These are phyloP conservation scores for Rhamphomyia laevipes DNA, from an alignment of 2,888 invertebrate species.

Conservation along the genomic window DNA sequence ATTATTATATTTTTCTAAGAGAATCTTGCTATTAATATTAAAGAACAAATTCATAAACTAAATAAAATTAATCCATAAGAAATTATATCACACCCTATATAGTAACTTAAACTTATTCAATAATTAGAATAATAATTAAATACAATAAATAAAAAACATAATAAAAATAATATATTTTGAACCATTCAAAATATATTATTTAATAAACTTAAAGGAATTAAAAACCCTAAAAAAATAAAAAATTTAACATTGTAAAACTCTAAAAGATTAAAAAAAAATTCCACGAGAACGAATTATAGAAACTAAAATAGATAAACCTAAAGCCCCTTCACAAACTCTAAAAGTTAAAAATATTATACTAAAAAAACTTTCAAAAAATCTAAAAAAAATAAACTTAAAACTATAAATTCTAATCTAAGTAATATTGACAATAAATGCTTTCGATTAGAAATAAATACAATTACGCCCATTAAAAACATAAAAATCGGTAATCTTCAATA, in stretches of 20 bases:
- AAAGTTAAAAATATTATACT: constrained; percentile 49
- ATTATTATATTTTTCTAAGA: constrained; percentile 38
- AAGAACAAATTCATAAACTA: constrained; percentile 47
- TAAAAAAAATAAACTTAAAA: constrained; percentile 43
- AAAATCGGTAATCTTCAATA: constrained; percentile 37
- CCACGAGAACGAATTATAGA: constrained; percentile 49
- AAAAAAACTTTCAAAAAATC: constrained; percentile 42
- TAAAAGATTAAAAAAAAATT: constrained; percentile 49
- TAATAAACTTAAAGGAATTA: constrained; percentile 42
- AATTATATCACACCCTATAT: constrained; percentile 40
- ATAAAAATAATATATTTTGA: constrained; percentile 41
- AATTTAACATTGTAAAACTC: constrained; percentile 47
- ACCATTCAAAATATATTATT: constrained; percentile 43
- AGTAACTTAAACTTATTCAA: constrained; percentile 30
- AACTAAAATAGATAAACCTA: constrained; percentile 51
- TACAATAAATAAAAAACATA: constrained; percentile 42
- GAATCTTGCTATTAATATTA: constrained; percentile 47
- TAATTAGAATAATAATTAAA: constrained; percentile 30
- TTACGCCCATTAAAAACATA: constrained; percentile 41
- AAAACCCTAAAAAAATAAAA: constrained; percentile 40
- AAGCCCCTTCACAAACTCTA: constrained; percentile 52
- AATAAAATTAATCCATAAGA: constrained; percentile 45
- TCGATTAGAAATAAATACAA: constrained; percentile 44
- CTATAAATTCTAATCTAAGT: constrained; percentile 49
- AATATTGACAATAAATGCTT: constrained; percentile 48